Evolutionary conservation across 2,888 invertebrate species (phyloP).

Genomic region (Bibio marci): DNA sequence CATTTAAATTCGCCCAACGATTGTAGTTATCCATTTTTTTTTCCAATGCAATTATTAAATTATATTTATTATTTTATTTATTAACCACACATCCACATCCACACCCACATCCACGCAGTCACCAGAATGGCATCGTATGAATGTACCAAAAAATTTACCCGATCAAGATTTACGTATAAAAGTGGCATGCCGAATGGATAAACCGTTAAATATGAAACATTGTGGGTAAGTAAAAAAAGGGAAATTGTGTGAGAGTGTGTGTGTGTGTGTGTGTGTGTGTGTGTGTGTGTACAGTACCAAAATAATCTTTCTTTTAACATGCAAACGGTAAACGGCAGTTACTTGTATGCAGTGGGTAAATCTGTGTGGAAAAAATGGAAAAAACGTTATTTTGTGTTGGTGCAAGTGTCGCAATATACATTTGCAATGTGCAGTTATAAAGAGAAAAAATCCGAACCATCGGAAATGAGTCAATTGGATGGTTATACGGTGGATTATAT

Average conservation of each 20-base stretch:
- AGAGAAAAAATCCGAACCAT: conserved; percentile 97
- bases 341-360: conserved; percentile 86
- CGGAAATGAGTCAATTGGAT: conserved; percentile 99
- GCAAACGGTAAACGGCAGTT: conserved; percentile 30
- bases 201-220: conserved; percentile 98
- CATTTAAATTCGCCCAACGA: neutral
- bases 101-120: conserved; percentile 33
- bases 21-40: neutral
- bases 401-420: conserved; percentile 98
- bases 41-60: too few species aligned
- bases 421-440: conserved; percentile 99
- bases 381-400: conserved; percentile 91
- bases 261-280: neutral
- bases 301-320: neutral
- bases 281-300: neutral
- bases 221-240: conserved; percentile 54
- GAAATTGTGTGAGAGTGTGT: neutral
- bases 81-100: too few species aligned
- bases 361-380: conserved; percentile 99
- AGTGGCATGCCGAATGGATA: conserved; percentile 96
- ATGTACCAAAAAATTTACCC: conserved; percentile 80
- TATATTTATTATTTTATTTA: too few species aligned
- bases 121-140: conserved; percentile 98
- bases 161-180: conserved; percentile 95
- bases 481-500: conserved; percentile 99